Evolutionary conservation across 2,113 vertebrate genomes (phyloP).

Genomic region (Trematocara zebra): DNA sequence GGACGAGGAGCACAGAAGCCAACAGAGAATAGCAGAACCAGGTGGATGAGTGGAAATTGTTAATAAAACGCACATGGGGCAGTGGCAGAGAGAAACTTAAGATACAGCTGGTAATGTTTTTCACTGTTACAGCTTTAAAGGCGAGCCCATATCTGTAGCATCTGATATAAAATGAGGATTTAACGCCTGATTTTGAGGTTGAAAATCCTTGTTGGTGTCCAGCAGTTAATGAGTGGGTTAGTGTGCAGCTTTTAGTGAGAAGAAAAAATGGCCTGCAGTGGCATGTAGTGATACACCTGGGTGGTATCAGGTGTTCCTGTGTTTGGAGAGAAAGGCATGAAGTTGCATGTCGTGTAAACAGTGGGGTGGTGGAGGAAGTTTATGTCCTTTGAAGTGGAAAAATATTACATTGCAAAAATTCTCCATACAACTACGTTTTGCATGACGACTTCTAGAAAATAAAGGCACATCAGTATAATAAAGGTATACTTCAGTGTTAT

Average conservation of each 20-base stretch:
- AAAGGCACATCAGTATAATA: background rate
- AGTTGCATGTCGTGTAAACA: background rate
- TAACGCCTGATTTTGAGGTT: background rate
- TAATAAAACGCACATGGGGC: background rate
- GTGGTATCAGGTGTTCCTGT: background rate
- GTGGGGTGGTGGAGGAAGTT: background rate
- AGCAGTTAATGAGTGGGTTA: background rate
- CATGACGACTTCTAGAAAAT: background rate
- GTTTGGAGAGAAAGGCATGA: background rate
- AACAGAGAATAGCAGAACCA: background rate
- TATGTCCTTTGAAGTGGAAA: background rate
- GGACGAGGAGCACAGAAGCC: conserved; percentile 8
- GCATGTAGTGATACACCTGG: background rate
- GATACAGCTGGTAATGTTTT: background rate
- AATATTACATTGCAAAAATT: background rate
- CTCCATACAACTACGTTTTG: background rate
- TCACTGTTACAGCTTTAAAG: background rate
- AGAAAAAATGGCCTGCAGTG: background rate
- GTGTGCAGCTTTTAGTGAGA: background rate
- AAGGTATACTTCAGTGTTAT: background rate
- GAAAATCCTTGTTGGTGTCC: background rate
- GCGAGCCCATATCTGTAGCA: background rate
- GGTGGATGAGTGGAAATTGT: conserved; percentile 9
- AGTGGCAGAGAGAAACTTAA: background rate
- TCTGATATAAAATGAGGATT: background rate